Evolutionary conservation across 2,113 vertebrate species (phyloP).

Genomic region (Notiomystis cincta): DNA sequence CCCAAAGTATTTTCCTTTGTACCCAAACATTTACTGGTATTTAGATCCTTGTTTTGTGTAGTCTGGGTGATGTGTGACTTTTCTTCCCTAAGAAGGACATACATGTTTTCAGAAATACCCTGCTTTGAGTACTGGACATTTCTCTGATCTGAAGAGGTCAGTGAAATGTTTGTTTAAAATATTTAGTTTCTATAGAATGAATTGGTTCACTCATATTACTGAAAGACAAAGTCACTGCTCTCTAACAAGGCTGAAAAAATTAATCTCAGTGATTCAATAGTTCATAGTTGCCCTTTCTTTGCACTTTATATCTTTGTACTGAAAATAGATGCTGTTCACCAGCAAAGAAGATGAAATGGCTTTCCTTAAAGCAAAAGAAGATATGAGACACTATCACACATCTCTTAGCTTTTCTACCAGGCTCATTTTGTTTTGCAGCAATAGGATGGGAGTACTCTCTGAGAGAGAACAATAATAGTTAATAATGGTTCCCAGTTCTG

Average conservation of each 20-base stretch:
- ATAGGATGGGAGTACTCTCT: slow-evolving; percentile 24
- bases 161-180: neutral
- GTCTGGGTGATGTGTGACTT: neutral
- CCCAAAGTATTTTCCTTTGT: neutral
- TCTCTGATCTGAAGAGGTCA: neutral
- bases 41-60: neutral
- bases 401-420: neutral
- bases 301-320: slow-evolving; percentile 22
- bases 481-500: slow-evolving; percentile 7
- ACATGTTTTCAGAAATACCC: neutral
- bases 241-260: neutral
- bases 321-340: slow-evolving; percentile 26
- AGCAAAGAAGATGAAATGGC: slow-evolving; percentile 43
- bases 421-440: slow-evolving; percentile 50
- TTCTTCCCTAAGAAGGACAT: neutral
- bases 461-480: slow-evolving; percentile 4
- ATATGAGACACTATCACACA: slow-evolving; percentile 49
- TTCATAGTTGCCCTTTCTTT: slow-evolving; percentile 25
- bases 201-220: neutral
- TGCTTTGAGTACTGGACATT: neutral
- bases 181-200: neutral
- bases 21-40: neutral
- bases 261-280: slow-evolving; percentile 1
- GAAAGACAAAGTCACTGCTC: neutral
- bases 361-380: slow-evolving; percentile 57